Percentiles rank a stretch among this genome's conserved stretches.
These are phyloP conservation scores for Urocitellus parryii DNA, from an alignment of 2,113 vertebrate genomes.

Conservation along the genomic window DNA sequence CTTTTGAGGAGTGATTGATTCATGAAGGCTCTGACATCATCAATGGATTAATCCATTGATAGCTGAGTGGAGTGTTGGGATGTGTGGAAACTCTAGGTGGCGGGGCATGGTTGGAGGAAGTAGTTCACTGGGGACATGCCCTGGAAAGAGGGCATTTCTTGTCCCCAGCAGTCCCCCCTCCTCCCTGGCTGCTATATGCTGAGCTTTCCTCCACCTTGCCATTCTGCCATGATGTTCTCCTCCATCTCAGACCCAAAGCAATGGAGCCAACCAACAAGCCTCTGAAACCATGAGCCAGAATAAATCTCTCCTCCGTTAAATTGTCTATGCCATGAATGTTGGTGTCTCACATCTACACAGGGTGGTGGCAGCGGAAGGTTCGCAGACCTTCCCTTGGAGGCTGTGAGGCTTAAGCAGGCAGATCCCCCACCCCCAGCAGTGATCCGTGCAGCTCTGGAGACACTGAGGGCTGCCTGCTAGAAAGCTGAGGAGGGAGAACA, in stretches of 20 bases:
- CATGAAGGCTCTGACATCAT: background rate
- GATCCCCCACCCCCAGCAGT: too few species aligned
- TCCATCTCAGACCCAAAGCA: background rate
- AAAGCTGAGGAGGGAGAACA: background rate
- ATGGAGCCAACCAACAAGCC: background rate
- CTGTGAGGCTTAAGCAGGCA: background rate
- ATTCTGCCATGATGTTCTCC: background rate
- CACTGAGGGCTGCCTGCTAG: background rate
- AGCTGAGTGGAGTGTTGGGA: background rate
- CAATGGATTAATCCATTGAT: background rate
- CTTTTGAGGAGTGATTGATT: background rate
- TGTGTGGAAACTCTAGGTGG: too few species aligned
- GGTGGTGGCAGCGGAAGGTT: background rate
- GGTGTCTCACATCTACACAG: background rate
- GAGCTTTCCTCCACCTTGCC: background rate
- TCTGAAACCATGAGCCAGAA: background rate
- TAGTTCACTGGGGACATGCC: background rate
- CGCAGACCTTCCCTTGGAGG: background rate
- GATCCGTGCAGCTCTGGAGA: background rate
- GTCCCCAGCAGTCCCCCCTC: accelerated
- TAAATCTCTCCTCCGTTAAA: too few species aligned
- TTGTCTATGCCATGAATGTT: background rate
- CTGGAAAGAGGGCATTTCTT: background rate
- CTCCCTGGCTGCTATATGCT: background rate
- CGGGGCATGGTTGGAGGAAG: background rate